Evolutionary conservation across 2,113 vertebrate species (phyloP), one percentile per base, ranked within the genome.

Genomic region (Ciconia stormi): DNA sequence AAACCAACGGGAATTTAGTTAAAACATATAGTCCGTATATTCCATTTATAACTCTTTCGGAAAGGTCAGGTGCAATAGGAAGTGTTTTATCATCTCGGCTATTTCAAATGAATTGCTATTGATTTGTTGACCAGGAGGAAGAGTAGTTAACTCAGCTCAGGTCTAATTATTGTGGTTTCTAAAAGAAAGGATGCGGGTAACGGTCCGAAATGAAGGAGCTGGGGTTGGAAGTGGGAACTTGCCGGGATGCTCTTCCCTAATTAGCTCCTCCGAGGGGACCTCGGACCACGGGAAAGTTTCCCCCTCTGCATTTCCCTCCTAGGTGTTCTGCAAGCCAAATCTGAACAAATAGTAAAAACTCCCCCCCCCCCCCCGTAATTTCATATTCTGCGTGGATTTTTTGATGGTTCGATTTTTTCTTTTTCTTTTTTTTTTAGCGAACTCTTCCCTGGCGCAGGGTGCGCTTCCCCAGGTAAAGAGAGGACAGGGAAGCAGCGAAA

Each of bases 81-180:
- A 82, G 63, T 71, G 66, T 87, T 91, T 95, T 91, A 91, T 96
- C 77, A 70, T 40, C 85, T 74, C 86, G 78, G 88, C 93, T 81
- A 83, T 91, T 82, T 91, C 61, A 87, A 96, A 97, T 97, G 80
- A 96, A 97, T 95, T 94, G 67, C 85, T 91, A 93, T 94, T 91
- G 84, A 87, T 96, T 97, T 92, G 55, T 72, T 83, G 73, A 97
- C 92, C 65, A 89, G 94, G 53, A 97, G 63, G 52, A 95, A 87
- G 87, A 94, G 88, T 74, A 90, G 92, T 88, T 84, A 67, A 91
- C 91, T 52, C 55, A 38, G 56, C 79, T 73, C 77, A 84, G 74
- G 87, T 90, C 91, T 97, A 74, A 95, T 97, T 93, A 40, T 90
- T 94, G 77, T 26, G 34, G 55, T 63, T 91, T 87, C 81, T 87